Evolutionary conservation across 1,140 invertebrate genomes (phyloP), one percentile per base, ranked within the genome.

Genomic region (Triops cancriformis): DNA sequence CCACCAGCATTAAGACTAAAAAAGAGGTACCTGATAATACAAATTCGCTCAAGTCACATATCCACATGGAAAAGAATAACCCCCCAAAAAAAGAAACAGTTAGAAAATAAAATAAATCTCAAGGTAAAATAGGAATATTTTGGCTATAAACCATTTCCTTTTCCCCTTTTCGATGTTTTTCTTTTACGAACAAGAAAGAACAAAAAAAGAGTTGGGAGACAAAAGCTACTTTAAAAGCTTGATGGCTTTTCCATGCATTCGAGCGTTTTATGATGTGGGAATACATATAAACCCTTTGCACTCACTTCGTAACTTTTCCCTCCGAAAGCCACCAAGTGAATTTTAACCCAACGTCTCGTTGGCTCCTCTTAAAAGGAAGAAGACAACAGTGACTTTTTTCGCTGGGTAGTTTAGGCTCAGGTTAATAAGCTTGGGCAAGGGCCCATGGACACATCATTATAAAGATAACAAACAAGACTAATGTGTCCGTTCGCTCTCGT

Each of bases 351-450:
- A 37, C 2, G 84, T 37, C 82, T 82, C 11, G 79, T 78, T 1
- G 81, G 82, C 11, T 80, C 79, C 9, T 82, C 81, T 12, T 87
- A 86, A 64, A 75, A 79, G 11, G 80, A 82, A 72, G 81, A 80
- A 41, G 82, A 82, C 42, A 80, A 81, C 1, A 84, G 85, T 11
- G 85, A 87, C 31, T 37, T 37, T 37, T 37, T 37, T 37, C 18
- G 5, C 6, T n/a, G 10, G 6, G 23, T 23, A 64, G 18, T 64
- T 64, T 64, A 64, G 51, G 51, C 51, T 64, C 51, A 64, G 6
- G 18, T 18, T 64, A 64, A 64, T 64, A 64, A 64, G 51, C 51
- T 64, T 64, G 51, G 31, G 51, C 51, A 64, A 23, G 6, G 51
- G 23, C 51, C n/a, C 51, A 64, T n/a, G 18, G 51, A 64, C 51